phyloP scores from a whole-genome alignment of 2,113 vertebrate genomes.

The Sinosuthora webbiana region DNA sequence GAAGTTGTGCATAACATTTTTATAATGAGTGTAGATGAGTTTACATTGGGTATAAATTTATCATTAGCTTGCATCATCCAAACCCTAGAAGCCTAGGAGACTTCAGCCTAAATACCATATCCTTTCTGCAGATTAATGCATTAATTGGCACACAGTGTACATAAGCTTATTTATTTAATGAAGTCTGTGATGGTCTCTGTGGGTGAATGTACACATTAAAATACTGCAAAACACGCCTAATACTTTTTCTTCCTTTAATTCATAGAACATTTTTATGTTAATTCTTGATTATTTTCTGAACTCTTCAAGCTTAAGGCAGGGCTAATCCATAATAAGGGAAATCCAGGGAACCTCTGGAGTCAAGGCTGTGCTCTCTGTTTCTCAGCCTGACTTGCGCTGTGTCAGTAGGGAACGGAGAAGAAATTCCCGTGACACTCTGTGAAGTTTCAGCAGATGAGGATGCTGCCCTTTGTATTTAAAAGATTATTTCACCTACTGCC shows the following conservation, averaged over 20 bases:
- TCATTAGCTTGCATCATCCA: constrained; percentile 12
- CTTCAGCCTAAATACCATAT: not conserved
- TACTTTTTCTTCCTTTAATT: not conserved
- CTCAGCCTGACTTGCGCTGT: not conserved
- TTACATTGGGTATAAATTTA: not conserved
- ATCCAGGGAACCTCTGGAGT: not conserved
- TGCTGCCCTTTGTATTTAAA: not conserved
- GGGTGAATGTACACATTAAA: not conserved
- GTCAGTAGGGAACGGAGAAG: not conserved
- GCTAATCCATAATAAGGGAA: not conserved
- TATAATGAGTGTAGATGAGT: not conserved
- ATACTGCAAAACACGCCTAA: not conserved
- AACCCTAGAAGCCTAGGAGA: not conserved
- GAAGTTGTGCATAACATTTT: not conserved
- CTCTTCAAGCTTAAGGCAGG: not conserved
- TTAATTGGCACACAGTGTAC: constrained; percentile 13
- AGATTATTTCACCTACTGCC: constrained; percentile 4
- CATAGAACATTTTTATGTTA: not conserved
- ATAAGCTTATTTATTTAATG: constrained; percentile 37
- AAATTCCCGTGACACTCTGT: fast-evolving
- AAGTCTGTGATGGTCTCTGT: not conserved
- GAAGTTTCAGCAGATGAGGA: not conserved
- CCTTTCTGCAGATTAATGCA: constrained; percentile 33
- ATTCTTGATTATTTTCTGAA: not conserved
- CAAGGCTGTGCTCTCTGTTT: not conserved